A percentile compares a stretch with the other conserved stretches of the same genome.
phyloP scores from a whole-genome alignment of 2,797 vertebrate genomes.

The Sebastes baramenuke region DNA sequence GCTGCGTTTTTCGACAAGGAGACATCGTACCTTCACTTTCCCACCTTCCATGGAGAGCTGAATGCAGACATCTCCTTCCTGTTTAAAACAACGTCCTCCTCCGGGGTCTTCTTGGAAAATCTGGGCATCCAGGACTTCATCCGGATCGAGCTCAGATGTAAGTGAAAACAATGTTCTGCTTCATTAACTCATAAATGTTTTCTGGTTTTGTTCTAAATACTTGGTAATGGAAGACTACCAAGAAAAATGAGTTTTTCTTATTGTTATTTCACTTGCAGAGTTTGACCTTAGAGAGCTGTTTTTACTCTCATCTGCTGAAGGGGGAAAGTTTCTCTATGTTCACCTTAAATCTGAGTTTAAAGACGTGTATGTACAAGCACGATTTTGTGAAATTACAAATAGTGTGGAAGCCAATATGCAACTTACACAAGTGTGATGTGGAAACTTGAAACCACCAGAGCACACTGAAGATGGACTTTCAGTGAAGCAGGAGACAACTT shows the following conservation, averaged over 20 bases:
- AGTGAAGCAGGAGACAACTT: too few relatives aligned
- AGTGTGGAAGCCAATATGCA: too few relatives aligned
- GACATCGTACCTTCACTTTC: conserved; percentile 95
- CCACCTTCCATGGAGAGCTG: conserved; percentile 93
- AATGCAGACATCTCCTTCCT: conserved; percentile 95
- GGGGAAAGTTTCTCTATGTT: neutral
- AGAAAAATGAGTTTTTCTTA: neutral
- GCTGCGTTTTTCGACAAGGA: conserved; percentile 93
- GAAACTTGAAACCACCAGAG: neutral
- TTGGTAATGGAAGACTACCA: neutral
- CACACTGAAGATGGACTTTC: too few relatives aligned
- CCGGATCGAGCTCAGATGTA: conserved; percentile 92
- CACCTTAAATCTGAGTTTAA: neutral
- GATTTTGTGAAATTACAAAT: neutral
- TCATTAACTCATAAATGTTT: neutral
- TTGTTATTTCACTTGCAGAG: neutral
- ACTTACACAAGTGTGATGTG: neutral
- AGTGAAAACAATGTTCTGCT: conserved; percentile 70
- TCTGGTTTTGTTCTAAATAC: neutral
- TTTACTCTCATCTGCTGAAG: neutral
- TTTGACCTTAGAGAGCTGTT: neutral
- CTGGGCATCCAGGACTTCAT: conserved; percentile 96
- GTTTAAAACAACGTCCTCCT: conserved; percentile 94
- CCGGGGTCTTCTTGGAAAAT: conserved; percentile 95
- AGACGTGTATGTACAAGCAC: fast-evolving